Conservation (phyloP, 1,140 invertebrate genomes). For the Pentalonia nigronervosa region DNA sequence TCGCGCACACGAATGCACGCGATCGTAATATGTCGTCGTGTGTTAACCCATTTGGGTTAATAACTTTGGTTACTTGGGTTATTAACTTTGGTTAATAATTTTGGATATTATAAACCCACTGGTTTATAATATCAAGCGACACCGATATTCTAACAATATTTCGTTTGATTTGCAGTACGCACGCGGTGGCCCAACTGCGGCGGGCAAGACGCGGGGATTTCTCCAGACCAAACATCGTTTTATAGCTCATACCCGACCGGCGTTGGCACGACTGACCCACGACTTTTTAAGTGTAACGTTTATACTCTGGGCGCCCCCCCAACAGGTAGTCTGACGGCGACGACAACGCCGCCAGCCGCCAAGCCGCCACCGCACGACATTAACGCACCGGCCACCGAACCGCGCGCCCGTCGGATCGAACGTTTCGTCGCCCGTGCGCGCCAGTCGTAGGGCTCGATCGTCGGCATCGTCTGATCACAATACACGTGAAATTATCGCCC, state of each 20-base stretch:
- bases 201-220: background rate
- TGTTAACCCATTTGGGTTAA: too few species aligned
- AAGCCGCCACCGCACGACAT: background rate
- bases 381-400: constrained; percentile 31
- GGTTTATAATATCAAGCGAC: background rate
- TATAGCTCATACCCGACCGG: background rate
- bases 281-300: background rate
- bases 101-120: too few species aligned
- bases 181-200: background rate
- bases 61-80: too few species aligned
- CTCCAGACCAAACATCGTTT: background rate
- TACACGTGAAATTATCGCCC: too few species aligned
- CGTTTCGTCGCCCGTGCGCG: background rate
- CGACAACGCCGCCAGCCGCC: background rate
- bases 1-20: too few species aligned
- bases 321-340: background rate
- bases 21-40: too few species aligned
- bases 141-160: background rate
- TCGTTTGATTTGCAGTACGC: background rate
- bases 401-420: background rate
- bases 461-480: too few species aligned
- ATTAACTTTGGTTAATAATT: too few species aligned
- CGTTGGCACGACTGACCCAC: constrained; percentile 40
- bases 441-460: constrained; percentile 15
- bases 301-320: background rate